Conservation (phyloP, 2,888 invertebrate species). For the Leptopilina myrica region DNA sequence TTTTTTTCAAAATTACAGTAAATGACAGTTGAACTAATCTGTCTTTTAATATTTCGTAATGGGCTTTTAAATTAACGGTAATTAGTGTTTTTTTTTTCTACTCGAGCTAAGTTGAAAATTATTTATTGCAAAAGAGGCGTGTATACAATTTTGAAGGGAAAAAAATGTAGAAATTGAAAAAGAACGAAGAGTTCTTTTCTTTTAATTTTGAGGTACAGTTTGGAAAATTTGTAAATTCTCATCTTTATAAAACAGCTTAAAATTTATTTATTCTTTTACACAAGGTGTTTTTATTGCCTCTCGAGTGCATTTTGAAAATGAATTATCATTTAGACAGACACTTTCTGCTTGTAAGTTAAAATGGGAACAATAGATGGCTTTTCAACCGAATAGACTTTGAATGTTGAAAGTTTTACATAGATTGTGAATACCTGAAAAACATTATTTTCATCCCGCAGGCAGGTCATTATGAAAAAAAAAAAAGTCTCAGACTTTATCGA, state of each 20-base stretch:
- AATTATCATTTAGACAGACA: slow-evolving; percentile 2
- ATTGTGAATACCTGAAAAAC: not conserved
- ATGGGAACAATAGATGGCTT: slow-evolving; percentile 6
- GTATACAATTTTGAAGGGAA: not conserved
- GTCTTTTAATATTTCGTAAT: not conserved
- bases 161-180: not conserved
- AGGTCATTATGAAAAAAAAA: slow-evolving; percentile 17
- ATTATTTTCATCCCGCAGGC: not conserved
- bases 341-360: not conserved
- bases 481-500: not conserved
- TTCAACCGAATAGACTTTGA: not conserved
- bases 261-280: not conserved
- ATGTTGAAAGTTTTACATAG: slow-evolving; percentile 1
- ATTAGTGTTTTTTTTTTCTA: not conserved
- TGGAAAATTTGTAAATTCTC: not conserved
- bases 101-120: not conserved
- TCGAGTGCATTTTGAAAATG: not conserved
- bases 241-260: not conserved
- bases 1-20: not conserved
- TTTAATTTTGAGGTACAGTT: not conserved
- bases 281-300: not conserved
- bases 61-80: not conserved
- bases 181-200: not conserved
- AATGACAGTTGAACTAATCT: not conserved
- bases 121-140: slow-evolving; percentile 8